Evolutionary conservation across 2,113 vertebrate species (phyloP).

Genomic region (Nematolebias whitei): DNA sequence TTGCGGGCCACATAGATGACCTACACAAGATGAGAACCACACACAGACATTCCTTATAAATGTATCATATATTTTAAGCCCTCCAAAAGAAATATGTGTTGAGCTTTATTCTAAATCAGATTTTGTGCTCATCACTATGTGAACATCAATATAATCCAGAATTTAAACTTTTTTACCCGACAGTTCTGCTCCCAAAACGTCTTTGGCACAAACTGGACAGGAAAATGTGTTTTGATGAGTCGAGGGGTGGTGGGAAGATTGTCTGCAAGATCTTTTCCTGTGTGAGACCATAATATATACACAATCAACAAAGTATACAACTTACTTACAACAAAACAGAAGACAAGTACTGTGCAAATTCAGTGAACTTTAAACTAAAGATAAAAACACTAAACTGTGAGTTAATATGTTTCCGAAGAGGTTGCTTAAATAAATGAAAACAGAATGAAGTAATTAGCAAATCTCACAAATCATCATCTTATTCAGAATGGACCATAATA

Average conservation of each 20-base stretch:
- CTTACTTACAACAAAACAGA: too few relatives aligned
- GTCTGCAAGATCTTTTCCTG: constrained; percentile 64
- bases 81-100: neutral
- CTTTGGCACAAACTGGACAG: constrained; percentile 79
- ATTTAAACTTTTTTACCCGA: constrained; percentile 63
- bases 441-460: too few relatives aligned
- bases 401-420: too few relatives aligned
- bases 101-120: neutral
- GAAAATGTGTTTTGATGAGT: constrained; percentile 85
- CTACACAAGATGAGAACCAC: constrained; percentile 54
- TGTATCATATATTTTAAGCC: neutral
- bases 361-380: too few relatives aligned
- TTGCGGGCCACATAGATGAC: constrained; percentile 87
- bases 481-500: too few relatives aligned
- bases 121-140: neutral
- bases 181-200: constrained; percentile 86
- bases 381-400: too few relatives aligned
- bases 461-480: too few relatives aligned
- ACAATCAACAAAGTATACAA: neutral
- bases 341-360: too few relatives aligned
- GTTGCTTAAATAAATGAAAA: too few relatives aligned
- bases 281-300: neutral
- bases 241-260: constrained; percentile 71
- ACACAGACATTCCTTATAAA: neutral
- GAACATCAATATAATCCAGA: neutral